Base-by-base conservation (phyloP, 2,888 invertebrate genomes). In the Rhamnusium bicolor region DNA sequence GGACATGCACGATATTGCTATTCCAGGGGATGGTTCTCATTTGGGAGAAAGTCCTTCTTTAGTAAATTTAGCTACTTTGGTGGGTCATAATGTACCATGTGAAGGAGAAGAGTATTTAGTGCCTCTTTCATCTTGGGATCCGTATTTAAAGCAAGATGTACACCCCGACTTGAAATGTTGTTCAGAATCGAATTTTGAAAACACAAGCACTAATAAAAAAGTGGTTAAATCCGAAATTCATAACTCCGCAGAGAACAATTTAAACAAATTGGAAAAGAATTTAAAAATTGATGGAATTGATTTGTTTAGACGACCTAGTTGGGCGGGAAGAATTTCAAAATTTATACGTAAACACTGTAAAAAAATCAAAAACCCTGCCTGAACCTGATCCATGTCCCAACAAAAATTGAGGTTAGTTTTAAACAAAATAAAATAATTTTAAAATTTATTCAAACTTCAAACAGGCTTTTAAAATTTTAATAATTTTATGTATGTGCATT, bases 61-160 rank as follows among this genome's bases (percentile, higher is more conserved):
- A 88, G 88, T 91, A 0, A 92, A 92, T 84, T 85, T 92, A 70
- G 91, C 90, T 6, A 91, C 91, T 3, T 84, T 92, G 16, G 89
- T 91, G 66, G 84, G 88, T 3, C 82, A 86, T 69, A 83, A 81
- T 61, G 65, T 82, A 8, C 82, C 83, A 18, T 79, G 78, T 19
- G 82, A 83, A 71, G 83, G 87, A 5, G 80, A 84, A 75, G 91
- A 91, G 81, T 90, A 89, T 81, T 84, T 92, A 51, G 85, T 92
- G 18, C 91, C 91, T 0, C 79, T 92, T 24, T 89, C 90, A 8
- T 91, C 91, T 10, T 92, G 92, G 91, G 91, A 91, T 77, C 88
- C 87, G 70, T 84, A 72, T 80, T 83, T 75, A 51, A 84, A 85
- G 68, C 71, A 65, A 24, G 80, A 80, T 18, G 24, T 82, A 78